These are phyloP conservation scores for Linepithema humile DNA, from an alignment of 1,140 invertebrate genomes.

Conservation along the genomic window DNA sequence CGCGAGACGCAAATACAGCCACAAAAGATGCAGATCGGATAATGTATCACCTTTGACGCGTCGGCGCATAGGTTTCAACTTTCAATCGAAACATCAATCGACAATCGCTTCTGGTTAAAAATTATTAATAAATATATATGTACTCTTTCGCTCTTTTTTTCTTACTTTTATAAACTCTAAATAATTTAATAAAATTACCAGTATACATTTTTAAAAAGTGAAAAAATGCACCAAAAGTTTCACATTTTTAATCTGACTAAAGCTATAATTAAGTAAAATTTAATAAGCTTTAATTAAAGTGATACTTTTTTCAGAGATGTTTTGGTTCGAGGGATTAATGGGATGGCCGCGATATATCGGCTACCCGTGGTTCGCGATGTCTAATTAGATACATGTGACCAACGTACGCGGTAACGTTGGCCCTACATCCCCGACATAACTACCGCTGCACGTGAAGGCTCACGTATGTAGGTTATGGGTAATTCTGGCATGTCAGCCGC, in stretches of 20 bases:
- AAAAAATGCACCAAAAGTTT: not conserved
- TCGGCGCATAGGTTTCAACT: not conserved
- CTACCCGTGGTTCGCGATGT: slow-evolving; percentile 9
- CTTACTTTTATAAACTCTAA: not conserved
- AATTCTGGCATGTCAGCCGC: slow-evolving; percentile 30
- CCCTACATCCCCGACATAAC: slow-evolving; percentile 38
- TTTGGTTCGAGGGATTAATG: slow-evolving; percentile 22
- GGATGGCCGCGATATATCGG: not conserved
- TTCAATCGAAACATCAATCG: slow-evolving; percentile 9
- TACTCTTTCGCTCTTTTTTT: no score
- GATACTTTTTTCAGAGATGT: not conserved
- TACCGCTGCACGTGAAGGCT: slow-evolving; percentile 16
- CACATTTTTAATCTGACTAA: not conserved
- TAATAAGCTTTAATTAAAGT: not conserved
- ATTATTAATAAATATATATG: no score
- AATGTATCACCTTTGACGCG: not conserved
- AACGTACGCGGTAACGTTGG: slow-evolving; percentile 27
- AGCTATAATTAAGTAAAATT: not conserved
- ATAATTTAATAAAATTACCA: not conserved
- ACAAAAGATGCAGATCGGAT: not conserved
- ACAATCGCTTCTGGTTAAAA: no score
- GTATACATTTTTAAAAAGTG: not conserved
- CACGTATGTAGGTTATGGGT: slow-evolving; percentile 35
- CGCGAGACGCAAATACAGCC: not conserved
- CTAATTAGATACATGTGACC: slow-evolving; percentile 38